Evolutionary conservation across 2,888 invertebrate genomes (phyloP), one percentile per base, ranked within the genome.

Genomic region (Leptogaster cylindrica): DNA sequence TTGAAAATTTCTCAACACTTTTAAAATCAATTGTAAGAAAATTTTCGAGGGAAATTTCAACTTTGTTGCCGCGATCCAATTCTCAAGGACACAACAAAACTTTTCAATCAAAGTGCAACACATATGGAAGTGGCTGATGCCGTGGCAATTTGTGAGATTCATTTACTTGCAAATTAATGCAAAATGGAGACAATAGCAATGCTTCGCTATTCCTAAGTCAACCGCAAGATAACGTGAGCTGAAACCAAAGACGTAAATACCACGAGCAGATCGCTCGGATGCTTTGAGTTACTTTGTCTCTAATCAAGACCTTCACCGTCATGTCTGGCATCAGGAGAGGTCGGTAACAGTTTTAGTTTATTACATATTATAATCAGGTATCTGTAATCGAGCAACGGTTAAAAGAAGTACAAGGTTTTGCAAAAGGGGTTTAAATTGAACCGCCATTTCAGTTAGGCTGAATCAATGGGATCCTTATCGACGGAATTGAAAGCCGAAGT

Each of bases 221-320:
- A 5, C 27, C 25, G 48, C 27, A 48, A 25, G 25, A 48, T 23
- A 48, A 25, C 23, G 12, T n/a, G 25, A 14, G 14, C 41, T 3
- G 14, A 14, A 41, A 36, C 18, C 16, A n/a, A n/a, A 18, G 4
- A 20, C 14, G 6, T 25, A 46, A 46, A n/a, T 25, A 25, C 25
- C 25, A 16, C 7, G 48, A n/a, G n/a, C n/a, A 48, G 27, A 10
- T 48, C n/a, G 25, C 12, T 25, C 25, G 27, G 27, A 25, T 25
- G 48, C 4, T 48, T 48, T n/a, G n/a, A n/a, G n/a, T n/a, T n/a
- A n/a, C n/a, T n/a, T n/a, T 27, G 27, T 27, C 48, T 48, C 27
- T 48, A 48, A 48, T 48, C 48, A 48, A 48, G 48, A 48, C 48
- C 48, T 48, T 48, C 48, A 25, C 27, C 48, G 6, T 7, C n/a